Evolutionary conservation across 2,888 invertebrate species (phyloP), one percentile per base, ranked within the genome.

Genomic region (Parascotia fuliginaria): DNA sequence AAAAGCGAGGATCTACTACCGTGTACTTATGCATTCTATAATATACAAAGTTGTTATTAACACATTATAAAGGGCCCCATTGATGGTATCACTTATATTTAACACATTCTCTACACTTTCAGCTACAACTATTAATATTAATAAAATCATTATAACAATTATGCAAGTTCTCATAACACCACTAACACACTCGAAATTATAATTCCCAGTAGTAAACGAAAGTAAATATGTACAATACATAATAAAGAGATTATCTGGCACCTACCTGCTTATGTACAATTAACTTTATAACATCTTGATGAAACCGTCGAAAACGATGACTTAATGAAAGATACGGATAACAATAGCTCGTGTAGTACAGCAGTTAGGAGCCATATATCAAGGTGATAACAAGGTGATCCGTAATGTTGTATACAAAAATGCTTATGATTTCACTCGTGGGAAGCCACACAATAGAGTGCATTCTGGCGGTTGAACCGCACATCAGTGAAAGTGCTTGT

Each of bases 211-310:
- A 43, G 37, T 57, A 64, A 64, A 58, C 61, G 69, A 68, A 66
- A 68, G 65, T 68, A 68, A 66, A 65, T 50, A 67, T 38, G 46
- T 47, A 66, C 65, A 66, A 68, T 68, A 54, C 48, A 45, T 56
- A 65, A 65, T 68, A 60, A 61, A 55, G 52, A 51, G 34, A 51
- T 52, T 68, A 66, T 66, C 69, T 65, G 39, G 49, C 7, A 24
- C 31, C 4, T 5, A 5, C 3, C 14, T 13, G 7, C 14, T 40
- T 43, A 40, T 31, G 14, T 32, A 15, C 11, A 5, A 29, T 51
- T 51, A 51, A 36, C 37, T 12, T 15, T 31, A 22, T 13, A 31
- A 16, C 32, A 48, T 48, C 44, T 37, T 44, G 41, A 51, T 51
- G 44, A 45, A 45, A 51, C 33, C 40, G 31, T 37, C 24, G 32